Base-by-base conservation (phyloP, 2,113 vertebrate species). In the Trichomycterus rosablanca region DNA sequence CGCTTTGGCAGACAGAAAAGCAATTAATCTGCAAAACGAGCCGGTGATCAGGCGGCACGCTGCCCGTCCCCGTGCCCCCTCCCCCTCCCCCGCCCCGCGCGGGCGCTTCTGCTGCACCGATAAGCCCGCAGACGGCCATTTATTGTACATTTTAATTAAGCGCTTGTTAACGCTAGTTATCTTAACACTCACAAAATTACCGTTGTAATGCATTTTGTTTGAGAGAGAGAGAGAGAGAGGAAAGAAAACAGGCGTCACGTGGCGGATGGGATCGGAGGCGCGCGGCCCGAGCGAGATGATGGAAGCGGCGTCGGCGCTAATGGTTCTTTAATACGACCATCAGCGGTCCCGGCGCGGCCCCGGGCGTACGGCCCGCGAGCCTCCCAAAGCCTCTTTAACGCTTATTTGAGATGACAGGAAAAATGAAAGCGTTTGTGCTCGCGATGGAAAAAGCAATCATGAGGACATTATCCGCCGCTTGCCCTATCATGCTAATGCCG, bases 331-430 rank as follows among this genome's bases (percentile, higher is more conserved):
- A 99, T 99, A 95, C 89, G 93, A 90, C 93, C 95, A 95, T 97
- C 93, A 95, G 92, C 90, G 89, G 93, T 95, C 93, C 90, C 91
- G n/a, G 56, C 19, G 42, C 90, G 92, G 94, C 92, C 93, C 89
- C 77, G 83, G 92, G 95, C 95, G 97, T 99, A 96, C 90, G 91
- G 93, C 90, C 85, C 67, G 85, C 94, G 93, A 92, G 93, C 92
- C 92, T 96, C 93, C 63, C 91, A 92, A 95, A 93, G 89, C 92
- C 92, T 97, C 96, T 96, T 97, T 99, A 99, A 99, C 96, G 95
- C 93, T 99, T 99, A 99, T 99, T 99, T 96, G 96, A 99, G 93
- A 95, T 97, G 96, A 98, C 96, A 99, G 95, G 95, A 98, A 98
- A 98, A 99, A 98, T 99, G 96, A 99, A 98, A 99, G 91, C 93